These are phyloP conservation scores for Sitobion miscanthi DNA, from an alignment of 1,140 invertebrate species.

Conservation along the genomic window DNA sequence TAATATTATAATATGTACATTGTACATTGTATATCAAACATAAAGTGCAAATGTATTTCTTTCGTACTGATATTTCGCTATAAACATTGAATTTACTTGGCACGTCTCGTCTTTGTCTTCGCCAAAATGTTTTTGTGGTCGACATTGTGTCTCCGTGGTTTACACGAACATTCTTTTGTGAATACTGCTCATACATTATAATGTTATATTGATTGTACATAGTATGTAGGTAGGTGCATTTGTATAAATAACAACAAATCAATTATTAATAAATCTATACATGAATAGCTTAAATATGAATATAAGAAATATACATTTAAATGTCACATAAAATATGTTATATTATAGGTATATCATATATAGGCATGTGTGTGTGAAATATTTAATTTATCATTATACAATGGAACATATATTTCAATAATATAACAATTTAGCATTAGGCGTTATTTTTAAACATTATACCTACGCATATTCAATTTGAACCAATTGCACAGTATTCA, in stretches of 20 bases:
- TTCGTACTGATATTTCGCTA: not conserved
- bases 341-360: not conserved
- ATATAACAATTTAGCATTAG: not conserved
- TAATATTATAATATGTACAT: not conserved
- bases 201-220: not conserved
- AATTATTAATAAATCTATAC: not conserved
- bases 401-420: not conserved
- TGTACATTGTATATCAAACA: slow-evolving; percentile 9
- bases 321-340: not conserved
- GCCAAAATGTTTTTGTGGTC: slow-evolving; percentile 21
- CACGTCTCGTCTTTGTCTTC: not conserved
- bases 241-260: not conserved
- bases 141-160: not conserved
- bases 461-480: not conserved
- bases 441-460: not conserved
- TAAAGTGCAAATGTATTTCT: not conserved
- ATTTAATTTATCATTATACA: not conserved
- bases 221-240: not conserved
- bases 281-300: not conserved
- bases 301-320: not conserved
- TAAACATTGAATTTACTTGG: slow-evolving; percentile 17
- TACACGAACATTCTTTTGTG: not conserved
- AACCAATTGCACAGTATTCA: not conserved
- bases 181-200: not conserved
- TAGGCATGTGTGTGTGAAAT: too few species aligned